Evolutionary conservation across 2,113 vertebrate genomes (phyloP).

Genomic region (Malurus cyaneus): DNA sequence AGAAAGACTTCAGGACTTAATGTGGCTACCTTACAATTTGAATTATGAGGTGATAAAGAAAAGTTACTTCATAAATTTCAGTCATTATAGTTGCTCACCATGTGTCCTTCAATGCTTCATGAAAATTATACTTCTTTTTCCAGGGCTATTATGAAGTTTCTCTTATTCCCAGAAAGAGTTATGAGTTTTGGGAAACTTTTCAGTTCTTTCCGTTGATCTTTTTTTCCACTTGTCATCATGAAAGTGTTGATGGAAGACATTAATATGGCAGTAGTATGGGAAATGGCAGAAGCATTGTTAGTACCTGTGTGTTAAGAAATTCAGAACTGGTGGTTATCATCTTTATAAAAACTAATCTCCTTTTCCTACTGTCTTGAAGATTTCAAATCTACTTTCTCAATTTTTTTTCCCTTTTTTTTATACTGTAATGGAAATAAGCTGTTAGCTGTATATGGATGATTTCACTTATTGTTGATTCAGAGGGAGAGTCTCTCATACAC

Average conservation of each 20-base stretch:
- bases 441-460: neutral
- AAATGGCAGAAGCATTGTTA: neutral
- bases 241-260: neutral
- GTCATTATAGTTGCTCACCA: neutral
- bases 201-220: neutral
- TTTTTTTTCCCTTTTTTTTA: neutral
- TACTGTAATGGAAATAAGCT: neutral
- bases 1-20: conserved; percentile 33
- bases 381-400: neutral
- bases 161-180: conserved; percentile 19
- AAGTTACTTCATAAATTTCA: conserved; percentile 42
- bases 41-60: conserved; percentile 27
- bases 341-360: neutral
- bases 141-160: neutral
- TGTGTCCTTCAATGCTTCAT: conserved; percentile 3
- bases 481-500: neutral
- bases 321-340: neutral
- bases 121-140: conserved; percentile 5
- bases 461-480: neutral
- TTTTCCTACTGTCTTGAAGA: neutral
- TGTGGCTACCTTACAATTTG: neutral
- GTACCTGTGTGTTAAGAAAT: neutral
- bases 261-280: neutral
- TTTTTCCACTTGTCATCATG: neutral
- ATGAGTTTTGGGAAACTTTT: neutral